Evolutionary conservation across 2,113 vertebrate genomes (phyloP).

Genomic region (Plotosus lineatus): DNA sequence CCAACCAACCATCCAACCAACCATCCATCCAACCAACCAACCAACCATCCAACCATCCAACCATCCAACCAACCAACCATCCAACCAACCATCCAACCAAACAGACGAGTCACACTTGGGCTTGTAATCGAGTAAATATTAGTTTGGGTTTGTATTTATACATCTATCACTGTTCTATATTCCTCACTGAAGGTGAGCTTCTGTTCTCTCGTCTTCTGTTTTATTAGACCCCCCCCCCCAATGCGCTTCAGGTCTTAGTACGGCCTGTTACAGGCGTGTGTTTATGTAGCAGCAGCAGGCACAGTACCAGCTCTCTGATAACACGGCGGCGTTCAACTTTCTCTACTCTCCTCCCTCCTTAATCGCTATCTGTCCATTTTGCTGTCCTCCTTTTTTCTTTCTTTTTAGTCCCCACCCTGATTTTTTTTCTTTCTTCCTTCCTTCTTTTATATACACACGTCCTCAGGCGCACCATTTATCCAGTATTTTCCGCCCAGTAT

Average conservation of each 20-base stretch:
- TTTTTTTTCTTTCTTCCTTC: background rate
- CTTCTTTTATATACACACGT: background rate
- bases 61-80: no score
- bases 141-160: no score
- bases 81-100: no score
- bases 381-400: background rate
- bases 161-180: slow-evolving; percentile 43
- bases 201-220: slow-evolving; percentile 28
- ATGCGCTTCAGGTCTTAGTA: slow-evolving; percentile 71
- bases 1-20: no score
- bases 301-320: slow-evolving; percentile 73
- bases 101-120: no score
- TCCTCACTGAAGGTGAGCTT: slow-evolving; percentile 64
- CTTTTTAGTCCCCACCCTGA: slow-evolving; percentile 1
- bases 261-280: slow-evolving; percentile 79
- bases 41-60: no score
- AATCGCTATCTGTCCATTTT: slow-evolving; percentile 35
- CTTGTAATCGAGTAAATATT: no score
- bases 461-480: slow-evolving; percentile 52
- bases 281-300: slow-evolving; percentile 73
- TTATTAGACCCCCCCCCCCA: background rate
- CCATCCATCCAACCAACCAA: no score
- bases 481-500: background rate
- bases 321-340: slow-evolving; percentile 60
- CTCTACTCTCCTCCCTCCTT: slow-evolving; percentile 51